Conservation (phyloP, 2,113 vertebrate genomes). For the Typhlomys cinereus region DNA sequence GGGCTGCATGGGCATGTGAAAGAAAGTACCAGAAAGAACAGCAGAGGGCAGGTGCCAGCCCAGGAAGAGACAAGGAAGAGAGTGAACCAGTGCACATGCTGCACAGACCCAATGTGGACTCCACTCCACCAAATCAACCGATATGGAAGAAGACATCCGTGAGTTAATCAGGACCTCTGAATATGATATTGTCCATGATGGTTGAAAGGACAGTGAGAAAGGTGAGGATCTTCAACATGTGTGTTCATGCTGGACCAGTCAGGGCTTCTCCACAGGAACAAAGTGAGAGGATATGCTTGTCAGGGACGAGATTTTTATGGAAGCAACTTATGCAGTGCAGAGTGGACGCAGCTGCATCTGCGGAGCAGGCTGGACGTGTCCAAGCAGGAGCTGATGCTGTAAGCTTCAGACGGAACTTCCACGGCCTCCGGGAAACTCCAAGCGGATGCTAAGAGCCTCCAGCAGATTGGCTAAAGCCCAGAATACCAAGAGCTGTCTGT, state of each 20-base stretch:
- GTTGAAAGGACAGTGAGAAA: neutral
- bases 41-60: fast-evolving
- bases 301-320: neutral
- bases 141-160: neutral
- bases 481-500: neutral
- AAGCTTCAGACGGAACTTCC: neutral
- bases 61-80: neutral
- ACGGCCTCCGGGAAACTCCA: neutral
- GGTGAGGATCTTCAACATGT: neutral
- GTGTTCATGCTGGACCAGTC: no score
- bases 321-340: neutral
- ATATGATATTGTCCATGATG: neutral
- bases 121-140: neutral
- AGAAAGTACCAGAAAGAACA: neutral
- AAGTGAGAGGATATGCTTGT: neutral
- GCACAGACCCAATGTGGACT: neutral
- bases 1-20: no score
- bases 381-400: neutral
- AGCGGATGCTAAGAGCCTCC: neutral
- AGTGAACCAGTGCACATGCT: neutral
- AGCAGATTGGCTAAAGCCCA: neutral
- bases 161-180: neutral
- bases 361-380: neutral
- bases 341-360: no score
- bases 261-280: neutral